Evolutionary conservation across 2,888 invertebrate genomes (phyloP).

Genomic region (Trichacis sp.): DNA sequence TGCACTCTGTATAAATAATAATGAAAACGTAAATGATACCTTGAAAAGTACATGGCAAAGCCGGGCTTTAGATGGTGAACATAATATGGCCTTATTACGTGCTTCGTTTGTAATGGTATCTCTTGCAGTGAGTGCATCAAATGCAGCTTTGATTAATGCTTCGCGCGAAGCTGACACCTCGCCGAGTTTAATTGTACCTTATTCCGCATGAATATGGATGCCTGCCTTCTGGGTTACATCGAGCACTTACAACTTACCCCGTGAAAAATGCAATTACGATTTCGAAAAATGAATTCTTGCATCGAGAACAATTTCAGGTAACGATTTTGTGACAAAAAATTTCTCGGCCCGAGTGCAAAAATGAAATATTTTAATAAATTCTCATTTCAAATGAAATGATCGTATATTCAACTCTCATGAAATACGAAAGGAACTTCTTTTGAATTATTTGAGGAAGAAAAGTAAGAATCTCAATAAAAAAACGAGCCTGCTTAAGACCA

Average conservation of each 20-base stretch:
- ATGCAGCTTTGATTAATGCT: slow-evolving; percentile 67
- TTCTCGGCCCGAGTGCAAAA: too few species aligned
- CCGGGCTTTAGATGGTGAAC: slow-evolving; percentile 33
- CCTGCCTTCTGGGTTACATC: slow-evolving; percentile 58
- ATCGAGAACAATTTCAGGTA: slow-evolving; percentile 37
- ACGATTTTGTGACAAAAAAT: too few species aligned
- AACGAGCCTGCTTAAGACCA: too few species aligned
- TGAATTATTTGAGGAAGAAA: too few species aligned
- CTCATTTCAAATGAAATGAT: too few species aligned
- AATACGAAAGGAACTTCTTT: too few species aligned
- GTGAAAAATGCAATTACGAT: slow-evolving; percentile 65
- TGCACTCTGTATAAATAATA: slow-evolving; percentile 21
- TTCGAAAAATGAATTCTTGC: slow-evolving; percentile 64
- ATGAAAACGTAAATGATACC: slow-evolving; percentile 30
- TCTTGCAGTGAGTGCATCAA: slow-evolving; percentile 63
- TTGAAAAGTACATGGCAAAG: slow-evolving; percentile 29
- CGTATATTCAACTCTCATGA: too few species aligned
- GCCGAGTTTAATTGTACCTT: slow-evolving; percentile 68
- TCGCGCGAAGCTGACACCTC: slow-evolving; percentile 66
- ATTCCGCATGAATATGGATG: slow-evolving; percentile 69
- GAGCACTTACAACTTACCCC: slow-evolving; percentile 30
- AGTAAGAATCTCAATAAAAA: too few species aligned
- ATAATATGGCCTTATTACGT: slow-evolving; percentile 62
- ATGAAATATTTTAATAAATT: too few species aligned
- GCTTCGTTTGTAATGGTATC: slow-evolving; percentile 59